Evolutionary conservation across 2,888 invertebrate species (phyloP).

Genomic region (Taphrorychus bicolor): DNA sequence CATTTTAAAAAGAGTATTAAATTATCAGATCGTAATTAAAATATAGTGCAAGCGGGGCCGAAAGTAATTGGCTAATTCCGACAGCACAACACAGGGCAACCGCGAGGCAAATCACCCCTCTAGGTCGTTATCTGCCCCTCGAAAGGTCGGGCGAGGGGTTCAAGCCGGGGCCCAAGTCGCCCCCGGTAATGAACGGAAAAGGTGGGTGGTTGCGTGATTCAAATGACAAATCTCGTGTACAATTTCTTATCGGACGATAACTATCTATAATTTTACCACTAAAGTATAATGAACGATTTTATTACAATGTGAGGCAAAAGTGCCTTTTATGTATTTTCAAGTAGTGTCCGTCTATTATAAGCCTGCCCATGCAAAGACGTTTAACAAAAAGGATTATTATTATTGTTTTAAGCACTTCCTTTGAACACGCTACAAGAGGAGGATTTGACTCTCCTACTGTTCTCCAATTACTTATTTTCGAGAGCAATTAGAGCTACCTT

Average conservation of each 20-base stretch:
- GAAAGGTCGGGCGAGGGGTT: slow-evolving; percentile 16
- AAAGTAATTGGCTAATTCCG: slow-evolving; percentile 60
- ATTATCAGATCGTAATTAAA: slow-evolving; percentile 61
- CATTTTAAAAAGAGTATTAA: slow-evolving; percentile 30
- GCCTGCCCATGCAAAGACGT: no score
- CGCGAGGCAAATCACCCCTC: slow-evolving; percentile 59
- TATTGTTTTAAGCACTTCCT: slow-evolving; percentile 14
- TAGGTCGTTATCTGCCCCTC: slow-evolving; percentile 52
- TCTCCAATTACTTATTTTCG: slow-evolving; percentile 40
- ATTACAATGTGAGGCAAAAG: not conserved
- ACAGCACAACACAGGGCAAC: slow-evolving; percentile 61
- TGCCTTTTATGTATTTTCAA: slow-evolving; percentile 3
- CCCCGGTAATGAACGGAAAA: slow-evolving; percentile 36
- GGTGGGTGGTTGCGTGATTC: slow-evolving; percentile 27
- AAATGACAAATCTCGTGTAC: slow-evolving; percentile 30
- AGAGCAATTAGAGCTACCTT: slow-evolving; percentile 39
- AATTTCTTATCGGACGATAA: not conserved
- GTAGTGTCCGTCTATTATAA: no score
- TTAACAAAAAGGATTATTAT: not conserved
- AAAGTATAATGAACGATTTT: slow-evolving; percentile 8
- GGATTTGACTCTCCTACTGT: slow-evolving; percentile 32
- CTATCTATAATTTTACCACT: not conserved
- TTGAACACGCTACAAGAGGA: slow-evolving; percentile 10
- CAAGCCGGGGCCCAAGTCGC: slow-evolving; percentile 12
- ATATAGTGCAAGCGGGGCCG: slow-evolving; percentile 56